phyloP scores from a whole-genome alignment of 53 echinoderm and acorn worm genomes.

The Luidia sarsii region DNA sequence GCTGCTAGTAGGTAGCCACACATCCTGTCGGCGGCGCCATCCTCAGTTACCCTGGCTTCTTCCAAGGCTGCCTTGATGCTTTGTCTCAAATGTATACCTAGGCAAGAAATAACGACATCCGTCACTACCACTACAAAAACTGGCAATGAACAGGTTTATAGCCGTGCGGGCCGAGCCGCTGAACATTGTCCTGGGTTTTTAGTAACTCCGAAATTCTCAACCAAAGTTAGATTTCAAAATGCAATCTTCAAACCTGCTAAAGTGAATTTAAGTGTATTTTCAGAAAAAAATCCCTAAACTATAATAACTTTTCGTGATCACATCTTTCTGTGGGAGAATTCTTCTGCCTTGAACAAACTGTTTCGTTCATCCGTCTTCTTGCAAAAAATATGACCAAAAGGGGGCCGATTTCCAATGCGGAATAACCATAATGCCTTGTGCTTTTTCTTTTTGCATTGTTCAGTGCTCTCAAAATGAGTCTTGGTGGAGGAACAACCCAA shows the following conservation, averaged over 20 bases:
- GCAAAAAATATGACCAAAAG: constrained; percentile 24
- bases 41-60: neutral
- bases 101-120: too few species aligned
- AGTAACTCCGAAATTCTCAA: too few species aligned
- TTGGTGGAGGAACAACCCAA: too few species aligned
- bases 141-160: too few species aligned
- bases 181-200: too few species aligned
- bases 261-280: neutral
- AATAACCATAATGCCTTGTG: neutral
- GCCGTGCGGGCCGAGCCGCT: too few species aligned
- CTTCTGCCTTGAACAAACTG: neutral
- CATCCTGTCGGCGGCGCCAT: constrained; percentile 13
- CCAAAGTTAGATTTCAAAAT: too few species aligned
- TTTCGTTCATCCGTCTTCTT: neutral
- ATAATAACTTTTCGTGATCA: neutral
- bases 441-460: neutral
- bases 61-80: neutral
- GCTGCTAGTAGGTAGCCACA: neutral
- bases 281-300: constrained; percentile 33
- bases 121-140: too few species aligned
- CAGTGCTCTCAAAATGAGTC: neutral
- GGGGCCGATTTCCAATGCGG: constrained; percentile 8
- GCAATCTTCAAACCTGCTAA: constrained; percentile 40
- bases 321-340: neutral
- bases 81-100: constrained; percentile 14